A percentile compares a stretch with the other conserved stretches of the same genome.
Conservation (phyloP, 2,113 vertebrate genomes). For the Calidris pygmaea region DNA sequence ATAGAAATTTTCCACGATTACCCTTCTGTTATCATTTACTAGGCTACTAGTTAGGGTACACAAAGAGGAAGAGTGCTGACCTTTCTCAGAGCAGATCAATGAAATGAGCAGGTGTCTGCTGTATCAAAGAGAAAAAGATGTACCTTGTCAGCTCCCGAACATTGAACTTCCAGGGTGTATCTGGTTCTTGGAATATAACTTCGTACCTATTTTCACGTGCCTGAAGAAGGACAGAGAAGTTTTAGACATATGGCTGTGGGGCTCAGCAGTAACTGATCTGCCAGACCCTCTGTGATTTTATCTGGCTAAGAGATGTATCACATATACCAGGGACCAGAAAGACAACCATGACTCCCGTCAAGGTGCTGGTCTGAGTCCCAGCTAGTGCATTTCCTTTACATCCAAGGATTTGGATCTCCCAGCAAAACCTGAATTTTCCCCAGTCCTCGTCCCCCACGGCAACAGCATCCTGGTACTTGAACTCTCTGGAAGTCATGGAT, state of each 20-base stretch:
- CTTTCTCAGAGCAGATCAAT: background rate
- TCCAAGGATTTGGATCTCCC: background rate
- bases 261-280: background rate
- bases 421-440: background rate
- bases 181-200: slow-evolving; percentile 82
- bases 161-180: slow-evolving; percentile 83
- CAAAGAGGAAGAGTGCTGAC: background rate
- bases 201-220: slow-evolving; percentile 78
- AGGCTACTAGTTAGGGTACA: background rate
- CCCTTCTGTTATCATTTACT: background rate
- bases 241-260: background rate
- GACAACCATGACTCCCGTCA: background rate
- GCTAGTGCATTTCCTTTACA: background rate
- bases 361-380: background rate
- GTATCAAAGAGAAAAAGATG: slow-evolving; percentile 22
- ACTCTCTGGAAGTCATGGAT: background rate
- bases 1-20: background rate
- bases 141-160: slow-evolving; percentile 81
- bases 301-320: background rate
- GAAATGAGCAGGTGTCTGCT: background rate
- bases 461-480: background rate
- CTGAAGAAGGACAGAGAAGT: slow-evolving; percentile 70
- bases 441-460: accelerated
- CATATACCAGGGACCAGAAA: background rate
- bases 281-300: background rate